Base-by-base conservation (phyloP, 2,888 invertebrate species). In the Hirtodrosophila trivittata region DNA sequence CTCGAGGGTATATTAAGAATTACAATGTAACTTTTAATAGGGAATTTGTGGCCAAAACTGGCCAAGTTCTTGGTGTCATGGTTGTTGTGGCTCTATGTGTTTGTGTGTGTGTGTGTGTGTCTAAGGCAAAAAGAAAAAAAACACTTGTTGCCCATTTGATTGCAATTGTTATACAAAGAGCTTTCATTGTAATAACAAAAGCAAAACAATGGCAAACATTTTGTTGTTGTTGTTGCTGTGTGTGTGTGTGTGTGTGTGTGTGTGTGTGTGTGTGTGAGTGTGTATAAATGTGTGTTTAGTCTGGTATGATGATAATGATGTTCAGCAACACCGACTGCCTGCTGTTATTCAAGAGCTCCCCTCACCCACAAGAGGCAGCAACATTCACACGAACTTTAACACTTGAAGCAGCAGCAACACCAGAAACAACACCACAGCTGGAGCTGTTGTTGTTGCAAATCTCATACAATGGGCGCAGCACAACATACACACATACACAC, bases 311-410 rank as follows among this genome's bases (percentile, higher is more conserved):
- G 80, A 85, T 80, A 80, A 80, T 80, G 83, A 83, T 80, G 86
- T 80, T 83, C 59, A 54, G 58, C 66, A 46, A 66, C 43, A 37
- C 32, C 60, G 47, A 58, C 51, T 33, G 46, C 56, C 64, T 66
- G 56, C 52, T 70, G 62, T 66, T 57, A 33, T 49, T 60, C 47
- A 16, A 26, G 37, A 45, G 37, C 39, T 26, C 10, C 16, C 25
- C 7, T 7, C 35, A 8, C 45, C 30, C 12, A 35, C 52, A 63
- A 52, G 35, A 43, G 63, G 46, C 62, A 56, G 28, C 62, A 68
- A 68, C 75, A 75, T 80, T 85, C 83, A 85, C 78, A 80, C 86
- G 83, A 80, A 85, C 83, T 85, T 80, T 83, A 80, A 75, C 80
- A 80, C 80, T 85, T 75, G 41, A 51, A 62, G 50, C 59, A 39